These are phyloP conservation scores for Lasius fuliginosus DNA, from an alignment of 2,888 invertebrate genomes.

Conservation along the genomic window DNA sequence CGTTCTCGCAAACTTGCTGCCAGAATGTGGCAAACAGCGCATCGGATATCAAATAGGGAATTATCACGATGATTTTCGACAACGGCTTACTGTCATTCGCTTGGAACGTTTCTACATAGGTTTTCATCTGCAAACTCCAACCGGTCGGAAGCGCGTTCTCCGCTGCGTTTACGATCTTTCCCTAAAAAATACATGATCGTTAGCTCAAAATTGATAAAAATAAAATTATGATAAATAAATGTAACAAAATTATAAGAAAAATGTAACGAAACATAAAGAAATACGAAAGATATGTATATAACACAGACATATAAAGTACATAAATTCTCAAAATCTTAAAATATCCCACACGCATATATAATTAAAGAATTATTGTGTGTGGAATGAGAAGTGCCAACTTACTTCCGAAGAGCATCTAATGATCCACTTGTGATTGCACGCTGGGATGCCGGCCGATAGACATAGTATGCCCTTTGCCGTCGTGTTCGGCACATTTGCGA, in stretches of 20 bases:
- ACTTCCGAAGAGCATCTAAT: slow-evolving; percentile 88
- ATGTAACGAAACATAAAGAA: neutral
- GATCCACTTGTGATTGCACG: slow-evolving; percentile 91
- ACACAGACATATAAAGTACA: neutral
- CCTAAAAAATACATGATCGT: slow-evolving; percentile 69
- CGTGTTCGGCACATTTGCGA: slow-evolving; percentile 91
- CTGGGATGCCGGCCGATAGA: slow-evolving; percentile 89
- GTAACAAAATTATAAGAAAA: neutral
- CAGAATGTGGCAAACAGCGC: slow-evolving; percentile 89
- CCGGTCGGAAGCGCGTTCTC: slow-evolving; percentile 89
- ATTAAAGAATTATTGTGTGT: slow-evolving; percentile 2
- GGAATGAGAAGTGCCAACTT: slow-evolving; percentile 16
- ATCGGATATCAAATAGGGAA: slow-evolving; percentile 82
- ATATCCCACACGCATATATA: neutral
- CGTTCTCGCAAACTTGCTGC: slow-evolving; percentile 88
- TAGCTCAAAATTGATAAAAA: neutral
- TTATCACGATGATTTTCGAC: slow-evolving; percentile 77
- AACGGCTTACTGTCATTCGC: slow-evolving; percentile 79
- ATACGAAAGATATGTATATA: neutral
- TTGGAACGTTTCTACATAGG: slow-evolving; percentile 85
- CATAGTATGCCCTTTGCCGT: slow-evolving; percentile 92
- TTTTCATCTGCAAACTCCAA: slow-evolving; percentile 87
- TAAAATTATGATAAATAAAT: neutral
- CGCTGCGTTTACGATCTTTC: slow-evolving; percentile 85
- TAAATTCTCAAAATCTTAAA: neutral